These are phyloP conservation scores for Drosophila obscura DNA, from an alignment of 1,140 invertebrate species.

Conservation along the genomic window DNA sequence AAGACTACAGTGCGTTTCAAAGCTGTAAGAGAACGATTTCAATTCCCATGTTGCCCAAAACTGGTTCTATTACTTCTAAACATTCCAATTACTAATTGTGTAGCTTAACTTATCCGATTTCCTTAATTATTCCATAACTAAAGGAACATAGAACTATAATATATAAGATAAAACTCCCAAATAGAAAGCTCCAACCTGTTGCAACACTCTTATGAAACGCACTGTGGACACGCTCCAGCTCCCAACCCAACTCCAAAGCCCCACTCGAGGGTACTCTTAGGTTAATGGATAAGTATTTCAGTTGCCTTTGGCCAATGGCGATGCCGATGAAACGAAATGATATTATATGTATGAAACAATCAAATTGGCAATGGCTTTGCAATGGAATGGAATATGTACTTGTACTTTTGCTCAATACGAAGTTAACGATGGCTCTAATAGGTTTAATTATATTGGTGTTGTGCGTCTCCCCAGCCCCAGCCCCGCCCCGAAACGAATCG, in stretches of 20 bases:
- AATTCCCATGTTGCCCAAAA: neutral
- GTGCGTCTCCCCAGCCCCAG: constrained; percentile 23
- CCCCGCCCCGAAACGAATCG: constrained; percentile 29
- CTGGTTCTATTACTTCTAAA: neutral
- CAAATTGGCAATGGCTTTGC: constrained; percentile 31
- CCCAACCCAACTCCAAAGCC: constrained; percentile 11
- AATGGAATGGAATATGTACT: constrained; percentile 33
- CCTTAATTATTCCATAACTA: neutral
- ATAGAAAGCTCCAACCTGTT: constrained; percentile 13
- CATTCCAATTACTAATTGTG: neutral
- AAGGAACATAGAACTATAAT: no score
- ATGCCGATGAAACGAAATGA: constrained; percentile 27
- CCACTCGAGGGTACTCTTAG: constrained; percentile 9
- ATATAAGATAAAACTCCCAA: constrained; percentile 1
- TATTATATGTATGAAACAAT: constrained; percentile 38
- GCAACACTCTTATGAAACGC: constrained; percentile 20
- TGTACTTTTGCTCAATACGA: constrained; percentile 46
- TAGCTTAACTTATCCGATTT: constrained; percentile 14
- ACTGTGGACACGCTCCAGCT: constrained; percentile 25
- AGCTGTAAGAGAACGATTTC: neutral
- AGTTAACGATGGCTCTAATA: constrained; percentile 56
- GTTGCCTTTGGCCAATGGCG: constrained; percentile 22
- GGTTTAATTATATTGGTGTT: constrained; percentile 64
- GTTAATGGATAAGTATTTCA: constrained; percentile 20
- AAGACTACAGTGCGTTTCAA: constrained; percentile 13